A percentile compares a stretch with the other conserved stretches of the same genome.
phyloP scores from a whole-genome alignment of 30 jellyfish, hydroid and myxozoan species.

The Aurelia aurita region DNA sequence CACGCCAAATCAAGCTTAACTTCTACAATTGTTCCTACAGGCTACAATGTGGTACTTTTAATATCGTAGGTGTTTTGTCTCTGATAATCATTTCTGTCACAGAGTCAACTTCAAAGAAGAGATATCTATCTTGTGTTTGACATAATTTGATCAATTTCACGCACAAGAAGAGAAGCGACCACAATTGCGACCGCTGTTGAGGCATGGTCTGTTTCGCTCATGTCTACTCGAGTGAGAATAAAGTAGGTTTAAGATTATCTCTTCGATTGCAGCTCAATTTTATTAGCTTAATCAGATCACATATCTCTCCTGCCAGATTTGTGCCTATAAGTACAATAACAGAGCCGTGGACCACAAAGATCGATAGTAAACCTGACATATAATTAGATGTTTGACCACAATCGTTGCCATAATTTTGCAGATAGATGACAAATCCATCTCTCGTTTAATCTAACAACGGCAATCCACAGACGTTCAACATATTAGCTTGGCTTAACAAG shows the following conservation, averaged over 20 bases:
- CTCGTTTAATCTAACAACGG: conserved; percentile 7
- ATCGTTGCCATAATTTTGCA: conserved; percentile 42
- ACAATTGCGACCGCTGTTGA: no score
- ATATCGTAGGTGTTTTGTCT: no score
- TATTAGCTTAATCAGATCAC: conserved; percentile 55
- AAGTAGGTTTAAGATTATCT: conserved; percentile 13
- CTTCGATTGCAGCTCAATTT: conserved; percentile 41
- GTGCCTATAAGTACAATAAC: conserved; percentile 46
- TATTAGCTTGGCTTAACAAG: conserved; percentile 64
- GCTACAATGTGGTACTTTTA: no score
- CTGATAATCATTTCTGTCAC: no score
- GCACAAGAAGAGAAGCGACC: no score
- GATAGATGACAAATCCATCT: conserved; percentile 39
- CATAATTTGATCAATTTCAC: no score
- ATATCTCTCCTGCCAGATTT: conserved; percentile 34
- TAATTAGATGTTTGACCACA: conserved; percentile 59
- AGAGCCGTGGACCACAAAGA: conserved; percentile 8
- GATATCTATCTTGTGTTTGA: no score
- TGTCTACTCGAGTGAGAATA: no score
- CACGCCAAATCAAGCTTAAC: no score
- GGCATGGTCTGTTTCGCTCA: no score
- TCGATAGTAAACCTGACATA: neutral
- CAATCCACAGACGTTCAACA: conserved; percentile 52
- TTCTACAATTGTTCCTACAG: no score
- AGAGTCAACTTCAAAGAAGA: no score